These are phyloP conservation scores for Nephila pilipes DNA, from an alignment of 1,140 invertebrate genomes.

Conservation along the genomic window DNA sequence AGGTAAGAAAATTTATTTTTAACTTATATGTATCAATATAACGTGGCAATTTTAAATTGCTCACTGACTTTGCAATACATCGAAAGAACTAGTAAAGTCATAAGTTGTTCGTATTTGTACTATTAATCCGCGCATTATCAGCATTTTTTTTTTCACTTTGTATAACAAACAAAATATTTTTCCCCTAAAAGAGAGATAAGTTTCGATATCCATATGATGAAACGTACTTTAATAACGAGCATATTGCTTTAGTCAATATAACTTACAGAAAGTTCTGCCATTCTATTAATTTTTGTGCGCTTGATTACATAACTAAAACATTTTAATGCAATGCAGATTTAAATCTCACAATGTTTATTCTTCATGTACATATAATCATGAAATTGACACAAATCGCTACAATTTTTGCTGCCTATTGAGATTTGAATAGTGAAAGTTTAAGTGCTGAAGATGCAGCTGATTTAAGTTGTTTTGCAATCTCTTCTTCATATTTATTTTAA, in stretches of 20 bases:
- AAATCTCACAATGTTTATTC: not conserved
- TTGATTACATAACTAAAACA: not conserved
- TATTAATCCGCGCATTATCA: too few species aligned
- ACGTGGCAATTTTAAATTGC: too few species aligned
- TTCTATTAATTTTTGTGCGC: not conserved
- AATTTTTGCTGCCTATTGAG: not conserved
- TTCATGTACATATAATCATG: not conserved
- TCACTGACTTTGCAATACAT: too few species aligned
- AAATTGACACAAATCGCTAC: not conserved
- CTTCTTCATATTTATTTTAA: too few species aligned
- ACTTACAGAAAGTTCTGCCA: conserved; percentile 2
- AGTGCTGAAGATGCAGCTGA: not conserved
- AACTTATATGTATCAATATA: too few species aligned
- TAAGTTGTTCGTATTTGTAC: too few species aligned
- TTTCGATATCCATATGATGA: not conserved
- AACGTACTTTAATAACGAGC: not conserved
- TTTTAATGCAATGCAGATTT: not conserved
- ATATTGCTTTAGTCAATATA: not conserved
- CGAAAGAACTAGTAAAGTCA: too few species aligned
- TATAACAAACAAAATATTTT: too few species aligned
- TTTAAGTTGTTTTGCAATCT: not conserved
- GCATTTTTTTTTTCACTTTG: too few species aligned
- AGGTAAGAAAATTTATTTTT: too few species aligned
- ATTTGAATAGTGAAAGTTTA: not conserved
- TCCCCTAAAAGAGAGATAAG: too few species aligned